These are phyloP conservation scores for Cotesia typhae DNA, from an alignment of 1,140 invertebrate species.

Conservation along the genomic window DNA sequence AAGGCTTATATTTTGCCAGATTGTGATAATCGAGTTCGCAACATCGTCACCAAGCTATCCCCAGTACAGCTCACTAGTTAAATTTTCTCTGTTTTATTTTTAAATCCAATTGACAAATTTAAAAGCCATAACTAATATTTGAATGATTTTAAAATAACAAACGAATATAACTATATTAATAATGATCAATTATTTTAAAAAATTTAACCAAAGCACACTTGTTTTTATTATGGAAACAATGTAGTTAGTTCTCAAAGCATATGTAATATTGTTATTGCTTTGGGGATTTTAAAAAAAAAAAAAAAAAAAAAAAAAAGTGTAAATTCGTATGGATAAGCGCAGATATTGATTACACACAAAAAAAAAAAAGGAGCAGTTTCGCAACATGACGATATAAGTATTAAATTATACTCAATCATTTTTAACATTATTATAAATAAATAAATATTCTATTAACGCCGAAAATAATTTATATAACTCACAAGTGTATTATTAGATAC, in stretches of 20 bases:
- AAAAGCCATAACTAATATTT: background rate
- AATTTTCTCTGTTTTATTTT: constrained; percentile 4
- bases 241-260: constrained; percentile 15
- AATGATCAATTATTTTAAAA: background rate
- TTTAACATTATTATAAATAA: constrained; percentile 13
- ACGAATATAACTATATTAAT: background rate
- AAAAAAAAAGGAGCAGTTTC: constrained; percentile 15
- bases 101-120: background rate
- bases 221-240: background rate
- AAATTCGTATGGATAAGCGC: constrained; percentile 1
- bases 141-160: background rate
- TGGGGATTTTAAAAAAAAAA: background rate
- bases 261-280: constrained; percentile 15
- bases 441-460: constrained; percentile 1
- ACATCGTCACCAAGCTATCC: constrained; percentile 50
- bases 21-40: constrained; percentile 65
- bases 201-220: constrained; percentile 2
- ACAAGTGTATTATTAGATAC: background rate
- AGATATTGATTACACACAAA: background rate
- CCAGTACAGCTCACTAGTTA: constrained; percentile 36
- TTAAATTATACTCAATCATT: too few relatives aligned
- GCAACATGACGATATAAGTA: too few relatives aligned
- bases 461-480: too few relatives aligned
- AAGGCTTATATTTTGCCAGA: constrained; percentile 59
- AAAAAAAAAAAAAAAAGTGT: background rate